Base-by-base conservation (phyloP, 1,140 invertebrate genomes). In the Brachionus angularis region DNA sequence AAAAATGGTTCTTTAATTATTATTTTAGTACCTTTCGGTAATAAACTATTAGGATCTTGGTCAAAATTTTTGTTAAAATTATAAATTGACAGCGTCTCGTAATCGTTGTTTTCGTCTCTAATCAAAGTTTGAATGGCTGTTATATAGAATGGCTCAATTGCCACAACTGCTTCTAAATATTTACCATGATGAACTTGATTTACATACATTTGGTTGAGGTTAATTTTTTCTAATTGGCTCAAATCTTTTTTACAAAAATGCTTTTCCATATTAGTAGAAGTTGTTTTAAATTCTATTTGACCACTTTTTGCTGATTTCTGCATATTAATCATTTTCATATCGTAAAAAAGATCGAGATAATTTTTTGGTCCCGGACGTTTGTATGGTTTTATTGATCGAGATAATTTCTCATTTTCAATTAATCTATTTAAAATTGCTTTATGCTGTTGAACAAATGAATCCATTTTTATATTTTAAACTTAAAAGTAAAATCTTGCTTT, bases 1-100 rank as follows among this genome's bases (percentile, higher is more conserved):
- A 67, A 67, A 67, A 47, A 67, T 18, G 62, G 62, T 23, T 67
- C 62, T 31, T 67, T 67, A 4, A 67, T 67, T 46, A 4, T 46
- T 21, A 67, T 27, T 1, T 1, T 31, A 8, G 23, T 23, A 12
- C 62, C 62, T 14, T n/a, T 12, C 3, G 62, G 62, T 10, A 46
- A 27, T 16, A 67, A 50, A 31, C 21, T 18, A 14, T 67, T 29
- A 18, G 25, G 18, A 46, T 67, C 44, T n/a, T 67, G 39, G n/a
- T 33, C 47, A 34, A 7, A 50, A 42, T 47, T 46, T 47, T 31
- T 23, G 8, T 47, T 46, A 14, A 67, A 23, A 50, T 67, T 67
- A 12, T 67, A 67, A 50, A 67, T 25, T 5, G 42, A 47, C 10
- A 67, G n/a, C 14, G 21, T 18, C 16, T 67, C 62, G 3, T 47